Evolutionary conservation across 2,797 vertebrate genomes (phyloP), one percentile per base, ranked within the genome.

Genomic region (Lerista edwardsae): DNA sequence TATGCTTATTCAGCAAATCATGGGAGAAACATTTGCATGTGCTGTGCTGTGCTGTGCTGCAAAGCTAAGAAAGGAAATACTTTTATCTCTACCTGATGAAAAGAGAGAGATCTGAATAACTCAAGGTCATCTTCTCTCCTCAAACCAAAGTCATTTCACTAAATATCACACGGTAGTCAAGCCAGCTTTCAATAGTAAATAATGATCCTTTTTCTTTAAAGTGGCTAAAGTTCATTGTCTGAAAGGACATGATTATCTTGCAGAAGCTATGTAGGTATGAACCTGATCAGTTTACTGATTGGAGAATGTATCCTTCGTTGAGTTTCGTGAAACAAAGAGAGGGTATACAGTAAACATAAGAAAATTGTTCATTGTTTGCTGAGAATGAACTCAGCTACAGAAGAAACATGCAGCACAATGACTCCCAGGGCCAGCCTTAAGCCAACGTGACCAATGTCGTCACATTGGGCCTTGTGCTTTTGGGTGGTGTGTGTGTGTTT

Each of bases 381-480:
- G 62, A 82, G 72, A 88, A 31, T 79, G 17, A 41, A 9, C 1
- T 25, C 80, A 57, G 29, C 62, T 82, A 1, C 31, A 61, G 2
- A 79, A 84, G 62, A 39, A 82, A 67, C 72, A 71, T 84, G 85
- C 15, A 64, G n/a, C n/a, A n/a, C n/a, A n/a, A n/a, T n/a, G n/a
- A n/a, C n/a, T n/a, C n/a, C n/a, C n/a, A n/a, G n/a, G n/a, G n/a
- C n/a, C n/a, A n/a, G n/a, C n/a, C n/a, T n/a, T n/a, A n/a, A n/a
- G n/a, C n/a, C n/a, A n/a, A n/a, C n/a, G n/a, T n/a, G n/a, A n/a
- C n/a, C n/a, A n/a, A n/a, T n/a, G n/a, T n/a, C n/a, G n/a, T n/a
- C n/a, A n/a, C n/a, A n/a, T n/a, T n/a, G n/a, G n/a, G n/a, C n/a
- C n/a, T n/a, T n/a, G n/a, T n/a, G n/a, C n/a, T n/a, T n/a, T n/a